Evolutionary conservation across 2,113 vertebrate genomes (phyloP).

Genomic region (Cranoglanis bouderius): DNA sequence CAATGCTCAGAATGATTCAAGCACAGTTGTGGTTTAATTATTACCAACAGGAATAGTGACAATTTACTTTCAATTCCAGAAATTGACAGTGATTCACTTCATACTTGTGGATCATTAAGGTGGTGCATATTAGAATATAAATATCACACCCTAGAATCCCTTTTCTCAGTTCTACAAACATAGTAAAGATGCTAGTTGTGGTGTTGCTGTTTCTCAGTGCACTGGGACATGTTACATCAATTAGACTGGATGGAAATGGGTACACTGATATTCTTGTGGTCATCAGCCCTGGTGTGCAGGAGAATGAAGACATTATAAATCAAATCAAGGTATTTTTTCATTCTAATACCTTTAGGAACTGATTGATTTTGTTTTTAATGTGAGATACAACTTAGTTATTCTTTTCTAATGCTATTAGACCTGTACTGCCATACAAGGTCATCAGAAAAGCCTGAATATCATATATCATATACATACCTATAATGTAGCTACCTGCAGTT

Average conservation of each 20-base stretch:
- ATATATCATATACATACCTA: not conserved
- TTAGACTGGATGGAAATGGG: constrained; percentile 51
- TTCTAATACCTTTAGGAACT: not conserved
- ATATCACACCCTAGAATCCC: not conserved
- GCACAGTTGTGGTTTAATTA: too few relatives aligned
- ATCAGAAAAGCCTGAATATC: not conserved
- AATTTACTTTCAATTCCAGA: too few relatives aligned
- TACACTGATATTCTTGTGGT: constrained; percentile 47
- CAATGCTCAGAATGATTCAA: too few relatives aligned
- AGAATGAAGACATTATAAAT: constrained; percentile 34
- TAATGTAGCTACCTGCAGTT: too few relatives aligned
- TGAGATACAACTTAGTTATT: not conserved
- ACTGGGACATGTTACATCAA: constrained; percentile 16
- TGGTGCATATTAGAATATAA: not conserved
- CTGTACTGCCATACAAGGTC: not conserved
- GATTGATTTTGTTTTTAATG: not conserved
- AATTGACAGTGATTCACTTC: not conserved
- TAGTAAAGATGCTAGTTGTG: not conserved
- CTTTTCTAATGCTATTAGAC: too few relatives aligned
- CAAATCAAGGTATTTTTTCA: constrained; percentile 38
- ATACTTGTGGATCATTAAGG: not conserved
- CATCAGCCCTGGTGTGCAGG: constrained; percentile 41
- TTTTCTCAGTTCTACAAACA: not conserved
- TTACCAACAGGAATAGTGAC: too few relatives aligned
- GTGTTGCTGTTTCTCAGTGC: constrained; percentile 20